phyloP scores from a whole-genome alignment of 2,888 invertebrate species.

The Eutolmus rufibarbis region DNA sequence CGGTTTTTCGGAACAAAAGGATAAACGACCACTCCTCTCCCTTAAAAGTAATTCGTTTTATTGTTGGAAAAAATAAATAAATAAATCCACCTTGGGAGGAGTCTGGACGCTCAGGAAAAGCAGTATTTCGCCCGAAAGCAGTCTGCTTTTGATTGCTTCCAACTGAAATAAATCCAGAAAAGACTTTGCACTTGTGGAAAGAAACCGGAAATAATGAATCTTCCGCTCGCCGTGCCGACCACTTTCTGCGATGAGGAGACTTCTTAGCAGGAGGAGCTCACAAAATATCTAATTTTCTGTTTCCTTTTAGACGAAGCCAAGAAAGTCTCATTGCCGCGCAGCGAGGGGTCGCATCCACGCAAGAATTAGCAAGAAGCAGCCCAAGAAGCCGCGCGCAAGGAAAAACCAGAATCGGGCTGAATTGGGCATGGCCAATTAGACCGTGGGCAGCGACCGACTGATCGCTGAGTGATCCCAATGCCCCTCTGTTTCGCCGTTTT shows the following conservation, averaged over 20 bases:
- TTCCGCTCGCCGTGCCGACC: not conserved
- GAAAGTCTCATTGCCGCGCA: slow-evolving; percentile 1
- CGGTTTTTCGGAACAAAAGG: not conserved
- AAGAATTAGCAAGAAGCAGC: not conserved
- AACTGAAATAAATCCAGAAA: not conserved
- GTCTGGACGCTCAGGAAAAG: not conserved
- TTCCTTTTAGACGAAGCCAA: not conserved
- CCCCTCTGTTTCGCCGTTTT: not conserved
- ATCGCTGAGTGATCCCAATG: not conserved
- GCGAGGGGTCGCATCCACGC: slow-evolving; percentile 5
- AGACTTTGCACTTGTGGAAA: not conserved
- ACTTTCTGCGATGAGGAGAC: not conserved
- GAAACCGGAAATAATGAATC: slow-evolving; percentile 12
- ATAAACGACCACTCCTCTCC: not conserved
- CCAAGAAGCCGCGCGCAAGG: not conserved
- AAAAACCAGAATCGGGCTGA: not conserved
- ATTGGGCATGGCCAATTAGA: slow-evolving; percentile 5
- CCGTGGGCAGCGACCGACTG: not conserved
- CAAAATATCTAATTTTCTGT: slow-evolving; percentile 16
- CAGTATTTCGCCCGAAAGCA: not conserved
- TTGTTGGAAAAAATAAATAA: not conserved
- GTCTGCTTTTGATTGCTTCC: not conserved
- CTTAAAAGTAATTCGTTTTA: not conserved
- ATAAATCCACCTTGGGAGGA: not conserved
- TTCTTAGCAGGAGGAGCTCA: not conserved